Percentiles rank a stretch among this genome's conserved stretches.
phyloP scores from a whole-genome alignment of 1,140 invertebrate species.

The Proales similis region DNA sequence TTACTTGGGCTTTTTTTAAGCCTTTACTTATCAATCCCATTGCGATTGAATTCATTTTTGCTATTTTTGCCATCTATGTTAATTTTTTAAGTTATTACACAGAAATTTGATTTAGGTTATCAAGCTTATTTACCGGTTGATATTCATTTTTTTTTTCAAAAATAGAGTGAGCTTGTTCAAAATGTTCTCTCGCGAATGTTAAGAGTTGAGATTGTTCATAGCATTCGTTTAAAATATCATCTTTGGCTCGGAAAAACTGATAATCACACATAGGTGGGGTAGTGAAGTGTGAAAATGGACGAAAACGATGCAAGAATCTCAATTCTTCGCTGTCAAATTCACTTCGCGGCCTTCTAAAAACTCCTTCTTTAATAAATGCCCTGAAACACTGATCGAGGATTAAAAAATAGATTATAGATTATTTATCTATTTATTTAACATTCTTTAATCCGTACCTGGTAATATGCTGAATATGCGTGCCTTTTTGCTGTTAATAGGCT shows the following conservation, averaged over 20 bases:
- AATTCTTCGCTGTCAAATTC: conserved; percentile 87
- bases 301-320: conserved; percentile 84
- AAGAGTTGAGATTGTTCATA: conserved; percentile 10
- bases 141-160: conserved; percentile 24
- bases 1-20: conserved; percentile 26
- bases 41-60: conserved; percentile 31
- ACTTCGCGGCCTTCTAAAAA: conserved; percentile 67
- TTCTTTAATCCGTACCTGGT: conserved; percentile 34
- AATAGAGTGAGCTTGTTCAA: conserved; percentile 12
- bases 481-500: conserved; percentile 45
- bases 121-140: neutral
- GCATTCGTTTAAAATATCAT: conserved; percentile 32
- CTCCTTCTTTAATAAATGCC: conserved; percentile 57
- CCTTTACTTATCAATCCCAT: conserved; percentile 27
- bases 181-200: conserved; percentile 18
- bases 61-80: conserved; percentile 29
- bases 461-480: conserved; percentile 25
- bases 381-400: conserved; percentile 5
- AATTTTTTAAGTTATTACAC: neutral
- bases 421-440: neutral
- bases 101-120: conserved; percentile 3
- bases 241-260: conserved; percentile 61
- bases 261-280: conserved; percentile 83
- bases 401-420: neutral
- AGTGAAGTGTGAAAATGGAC: conserved; percentile 73